A percentile compares a stretch with the other conserved stretches of the same genome.
Conservation (phyloP, 2,888 invertebrate species). For the Idaea dimidiata region DNA sequence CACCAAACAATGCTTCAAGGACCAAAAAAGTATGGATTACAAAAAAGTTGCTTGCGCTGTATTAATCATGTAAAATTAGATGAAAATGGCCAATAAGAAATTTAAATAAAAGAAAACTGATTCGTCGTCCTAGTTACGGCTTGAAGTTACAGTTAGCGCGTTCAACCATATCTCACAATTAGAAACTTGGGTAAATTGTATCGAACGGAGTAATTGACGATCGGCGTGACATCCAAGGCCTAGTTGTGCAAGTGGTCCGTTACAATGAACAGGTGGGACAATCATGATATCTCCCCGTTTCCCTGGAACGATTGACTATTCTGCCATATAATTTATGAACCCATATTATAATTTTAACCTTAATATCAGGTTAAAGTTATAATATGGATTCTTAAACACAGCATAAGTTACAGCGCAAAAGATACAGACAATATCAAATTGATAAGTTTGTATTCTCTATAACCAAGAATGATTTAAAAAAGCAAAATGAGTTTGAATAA, state of each 20-base stretch:
- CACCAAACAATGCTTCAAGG: too few species aligned
- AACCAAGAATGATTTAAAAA: too few species aligned
- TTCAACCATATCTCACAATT: constrained; percentile 36
- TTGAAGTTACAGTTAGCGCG: constrained; percentile 23
- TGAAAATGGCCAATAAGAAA: too few species aligned
- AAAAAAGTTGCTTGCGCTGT: too few species aligned
- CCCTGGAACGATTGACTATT: constrained; percentile 61
- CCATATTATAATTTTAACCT: constrained; percentile 46
- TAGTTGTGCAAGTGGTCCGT: constrained; percentile 65
- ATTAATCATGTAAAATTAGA: too few species aligned
- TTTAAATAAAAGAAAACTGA: constrained; percentile 1
- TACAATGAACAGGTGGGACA: constrained; percentile 51
- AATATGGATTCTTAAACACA: too few species aligned
- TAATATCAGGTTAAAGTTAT: neutral
- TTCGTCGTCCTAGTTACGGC: neutral
- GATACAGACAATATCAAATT: too few species aligned
- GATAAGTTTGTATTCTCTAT: too few species aligned
- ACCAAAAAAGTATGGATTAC: too few species aligned
- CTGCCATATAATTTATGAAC: constrained; percentile 56
- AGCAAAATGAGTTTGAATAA: too few species aligned
- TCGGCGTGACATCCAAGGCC: constrained; percentile 51
- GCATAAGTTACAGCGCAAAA: too few species aligned
- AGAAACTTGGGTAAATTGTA: constrained; percentile 47
- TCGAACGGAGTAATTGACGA: constrained; percentile 41
- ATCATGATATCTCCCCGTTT: constrained; percentile 42